Base-by-base conservation (phyloP, 23 tunicate genomes). In the Trididemnum miniatum region DNA sequence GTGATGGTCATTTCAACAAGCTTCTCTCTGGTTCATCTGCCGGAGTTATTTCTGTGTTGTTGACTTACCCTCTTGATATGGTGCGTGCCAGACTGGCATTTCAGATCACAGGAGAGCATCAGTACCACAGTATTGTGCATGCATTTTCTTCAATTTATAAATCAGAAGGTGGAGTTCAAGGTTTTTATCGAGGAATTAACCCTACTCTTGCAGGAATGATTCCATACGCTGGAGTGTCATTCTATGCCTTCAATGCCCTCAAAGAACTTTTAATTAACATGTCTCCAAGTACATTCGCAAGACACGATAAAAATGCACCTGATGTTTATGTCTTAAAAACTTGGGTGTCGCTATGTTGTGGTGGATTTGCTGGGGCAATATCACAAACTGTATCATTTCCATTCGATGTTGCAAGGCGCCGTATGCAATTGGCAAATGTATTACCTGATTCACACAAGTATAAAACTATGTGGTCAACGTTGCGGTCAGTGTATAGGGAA, bases 341-440 rank as follows among this genome's bases (percentile, higher is more conserved):
- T 1, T 84, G 87, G 84, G 92, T 71, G 35, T 80, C 89, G 33
- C 31, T 88, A 20, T 3, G 85, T 3, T 67, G 79, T 83, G 98
- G 98, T 27, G 98, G 93, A 1, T 74, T 88, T 27, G 98, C 98
- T 20, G 98, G 98, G 52, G 98, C 93, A 0, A 66, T 93, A 0
- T 82, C 92, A 32, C 98, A 93, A 76, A 93, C 98, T 76, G 89
- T 88, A 1, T 93, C 98, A 22, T 93, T 79, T 84, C 98, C 98
- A 2, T 71, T 81, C 52, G 98, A 93, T 80, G 98, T 93, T 64
- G 98, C 93, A 65, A 40, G 98, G 63, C 72, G 98, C 75, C 62
- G 93, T 74, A 93, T 93, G 98, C 98, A 93, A 77, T 81, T 93
- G 0, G 87, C 98, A 27, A 59, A 78, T 36, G 81, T 93, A 25